Conservation (phyloP, 2,797 vertebrate species). For the Thripadectes ignobilis region DNA sequence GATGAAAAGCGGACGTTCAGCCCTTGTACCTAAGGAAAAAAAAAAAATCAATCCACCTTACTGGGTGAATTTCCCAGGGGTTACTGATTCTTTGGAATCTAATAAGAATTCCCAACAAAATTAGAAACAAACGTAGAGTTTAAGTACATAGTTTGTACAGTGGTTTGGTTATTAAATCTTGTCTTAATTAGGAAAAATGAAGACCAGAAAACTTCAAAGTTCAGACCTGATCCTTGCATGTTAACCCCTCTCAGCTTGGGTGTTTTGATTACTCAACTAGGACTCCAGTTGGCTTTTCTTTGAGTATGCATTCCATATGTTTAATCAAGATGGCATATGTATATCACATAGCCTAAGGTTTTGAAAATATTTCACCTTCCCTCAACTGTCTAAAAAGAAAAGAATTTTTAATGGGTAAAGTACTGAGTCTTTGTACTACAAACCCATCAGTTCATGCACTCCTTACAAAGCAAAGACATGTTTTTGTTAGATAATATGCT, state of each 20-base stretch:
- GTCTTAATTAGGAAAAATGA: slow-evolving; percentile 81
- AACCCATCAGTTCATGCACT: slow-evolving; percentile 4
- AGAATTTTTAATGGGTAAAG: slow-evolving; percentile 52
- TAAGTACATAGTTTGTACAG: slow-evolving; percentile 78
- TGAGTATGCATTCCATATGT: slow-evolving; percentile 81
- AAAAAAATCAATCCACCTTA: slow-evolving; percentile 47
- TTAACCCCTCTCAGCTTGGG: slow-evolving; percentile 81
- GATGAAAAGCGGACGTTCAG: neutral
- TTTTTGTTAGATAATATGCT: neutral
- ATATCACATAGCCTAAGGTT: slow-evolving; percentile 64
- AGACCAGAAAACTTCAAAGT: slow-evolving; percentile 82
- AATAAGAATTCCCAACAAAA: slow-evolving; percentile 77
- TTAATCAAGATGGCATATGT: slow-evolving; percentile 76
- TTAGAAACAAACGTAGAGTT: slow-evolving; percentile 78
- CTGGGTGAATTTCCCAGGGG: slow-evolving; percentile 61
- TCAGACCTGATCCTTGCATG: slow-evolving; percentile 74
- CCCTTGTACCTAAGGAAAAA: slow-evolving; percentile 23
- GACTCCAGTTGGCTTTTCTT: slow-evolving; percentile 75
- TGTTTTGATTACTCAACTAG: slow-evolving; percentile 80
- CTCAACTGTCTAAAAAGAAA: slow-evolving; percentile 63
- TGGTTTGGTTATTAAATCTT: slow-evolving; percentile 83
- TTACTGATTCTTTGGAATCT: slow-evolving; percentile 72
- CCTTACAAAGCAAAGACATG: neutral
- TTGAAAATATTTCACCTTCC: slow-evolving; percentile 76
- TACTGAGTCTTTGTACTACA: slow-evolving; percentile 3